Percentiles rank a stretch among this genome's conserved stretches.
Conservation (phyloP, 2,888 invertebrate species). For the Germaria angustata region DNA sequence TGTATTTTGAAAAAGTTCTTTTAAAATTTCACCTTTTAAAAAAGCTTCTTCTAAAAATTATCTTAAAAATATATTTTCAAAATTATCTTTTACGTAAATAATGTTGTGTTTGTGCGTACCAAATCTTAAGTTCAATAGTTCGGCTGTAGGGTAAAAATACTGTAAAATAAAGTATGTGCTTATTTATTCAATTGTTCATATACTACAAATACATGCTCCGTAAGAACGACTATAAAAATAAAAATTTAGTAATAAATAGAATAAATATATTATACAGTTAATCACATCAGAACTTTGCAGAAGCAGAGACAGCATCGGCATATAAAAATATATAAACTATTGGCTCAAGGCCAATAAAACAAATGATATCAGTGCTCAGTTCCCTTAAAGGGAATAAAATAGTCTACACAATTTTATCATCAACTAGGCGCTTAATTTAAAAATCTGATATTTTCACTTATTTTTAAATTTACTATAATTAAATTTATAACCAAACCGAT, state of each 20-base stretch:
- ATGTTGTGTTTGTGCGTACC: background rate
- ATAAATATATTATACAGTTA: background rate
- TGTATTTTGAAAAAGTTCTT: no score
- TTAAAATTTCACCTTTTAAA: no score
- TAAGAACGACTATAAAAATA: background rate
- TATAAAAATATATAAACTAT: constrained; percentile 16
- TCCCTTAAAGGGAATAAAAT: background rate
- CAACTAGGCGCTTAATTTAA: background rate
- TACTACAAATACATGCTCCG: background rate
- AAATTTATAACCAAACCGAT: no score
- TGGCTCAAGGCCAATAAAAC: constrained; percentile 60
- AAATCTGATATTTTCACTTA: no score
- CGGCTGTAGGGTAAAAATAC: background rate
- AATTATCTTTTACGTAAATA: no score
- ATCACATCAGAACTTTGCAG: background rate
- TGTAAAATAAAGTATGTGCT: background rate
- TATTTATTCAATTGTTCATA: background rate
- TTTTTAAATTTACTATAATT: no score
- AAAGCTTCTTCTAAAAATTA: no score
- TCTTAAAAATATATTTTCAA: no score
- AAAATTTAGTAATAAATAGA: background rate
- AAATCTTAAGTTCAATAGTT: background rate
- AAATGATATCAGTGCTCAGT: constrained; percentile 20
- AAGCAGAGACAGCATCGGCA: constrained; percentile 19
- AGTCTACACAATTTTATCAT: background rate